These are phyloP conservation scores for Steinernema hermaphroditum DNA, from an alignment of 2,888 invertebrate species.

Conservation along the genomic window DNA sequence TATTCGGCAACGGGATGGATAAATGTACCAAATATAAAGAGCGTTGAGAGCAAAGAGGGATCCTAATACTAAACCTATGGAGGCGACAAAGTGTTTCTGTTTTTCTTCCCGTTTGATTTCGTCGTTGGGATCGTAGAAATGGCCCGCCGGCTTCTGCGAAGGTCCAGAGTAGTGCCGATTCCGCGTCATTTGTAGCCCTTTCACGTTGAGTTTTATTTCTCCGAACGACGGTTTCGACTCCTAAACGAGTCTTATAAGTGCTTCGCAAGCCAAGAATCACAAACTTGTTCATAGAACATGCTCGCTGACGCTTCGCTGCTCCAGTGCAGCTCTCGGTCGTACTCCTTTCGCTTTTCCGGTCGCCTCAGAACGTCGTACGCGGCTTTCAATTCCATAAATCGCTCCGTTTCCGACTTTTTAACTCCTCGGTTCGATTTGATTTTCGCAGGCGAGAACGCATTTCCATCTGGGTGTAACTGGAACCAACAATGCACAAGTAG, in stretches of 20 bases:
- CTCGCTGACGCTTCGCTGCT: constrained; percentile 26
- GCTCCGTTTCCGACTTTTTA: constrained; percentile 34
- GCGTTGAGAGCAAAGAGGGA: neutral
- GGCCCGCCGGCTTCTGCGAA: constrained; percentile 27
- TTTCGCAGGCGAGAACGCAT: constrained; percentile 9
- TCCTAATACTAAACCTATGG: neutral
- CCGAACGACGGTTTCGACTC: neutral
- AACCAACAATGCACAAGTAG: neutral
- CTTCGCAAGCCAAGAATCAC: constrained; percentile 19
- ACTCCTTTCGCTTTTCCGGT: constrained; percentile 40
- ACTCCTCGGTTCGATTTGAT: constrained; percentile 21
- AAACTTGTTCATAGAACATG: constrained; percentile 38
- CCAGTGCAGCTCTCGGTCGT: constrained; percentile 37
- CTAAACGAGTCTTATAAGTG: neutral
- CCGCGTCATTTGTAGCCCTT: neutral
- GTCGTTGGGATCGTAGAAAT: constrained; percentile 39
- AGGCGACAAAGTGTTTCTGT: constrained; percentile 1
- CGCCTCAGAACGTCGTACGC: constrained; percentile 43
- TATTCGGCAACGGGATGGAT: neutral
- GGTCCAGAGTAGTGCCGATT: neutral
- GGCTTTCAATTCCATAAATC: constrained; percentile 46
- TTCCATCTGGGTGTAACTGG: constrained; percentile 41
- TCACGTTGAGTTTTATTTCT: neutral
- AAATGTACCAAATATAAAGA: constrained; percentile 6
- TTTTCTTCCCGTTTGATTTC: constrained; percentile 34